These are phyloP conservation scores for Dicroscelio sp. DNA, from an alignment of 2,888 invertebrate genomes.

Conservation along the genomic window DNA sequence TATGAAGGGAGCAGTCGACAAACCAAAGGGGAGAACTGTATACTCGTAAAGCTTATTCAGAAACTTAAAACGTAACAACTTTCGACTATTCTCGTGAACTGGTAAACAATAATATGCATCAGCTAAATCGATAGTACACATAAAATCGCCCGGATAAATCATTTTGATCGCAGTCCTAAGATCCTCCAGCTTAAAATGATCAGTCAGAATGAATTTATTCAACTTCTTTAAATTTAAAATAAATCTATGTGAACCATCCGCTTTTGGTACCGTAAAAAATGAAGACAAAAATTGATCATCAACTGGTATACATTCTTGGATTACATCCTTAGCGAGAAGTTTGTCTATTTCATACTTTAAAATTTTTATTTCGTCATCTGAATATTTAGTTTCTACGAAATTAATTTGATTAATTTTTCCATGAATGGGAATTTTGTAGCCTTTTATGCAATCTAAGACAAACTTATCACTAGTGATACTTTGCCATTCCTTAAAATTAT, in stretches of 20 bases:
- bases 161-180: slow-evolving; percentile 73
- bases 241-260: slow-evolving; percentile 40
- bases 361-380: not conserved
- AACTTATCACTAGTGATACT: slow-evolving; percentile 34
- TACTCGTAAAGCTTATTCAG: slow-evolving; percentile 36
- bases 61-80: slow-evolving; percentile 39
- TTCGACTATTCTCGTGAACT: slow-evolving; percentile 23
- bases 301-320: not conserved
- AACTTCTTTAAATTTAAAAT: slow-evolving; percentile 78
- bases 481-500: slow-evolving; percentile 31
- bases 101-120: slow-evolving; percentile 52
- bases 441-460: not conserved
- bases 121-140: slow-evolving; percentile 32
- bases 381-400: too few species aligned
- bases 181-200: slow-evolving; percentile 82
- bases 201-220: slow-evolving; percentile 46
- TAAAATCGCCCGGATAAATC: slow-evolving; percentile 7
- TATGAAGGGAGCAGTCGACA: slow-evolving; percentile 20
- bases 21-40: slow-evolving; percentile 35
- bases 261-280: not conserved
- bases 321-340: slow-evolving; percentile 30
- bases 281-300: slow-evolving; percentile 22
- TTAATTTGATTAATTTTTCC: too few species aligned
- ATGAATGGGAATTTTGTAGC: not conserved
- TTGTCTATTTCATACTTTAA: not conserved